Evolutionary conservation across 2,113 vertebrate species (phyloP).

Genomic region (Actenoides hombroni): DNA sequence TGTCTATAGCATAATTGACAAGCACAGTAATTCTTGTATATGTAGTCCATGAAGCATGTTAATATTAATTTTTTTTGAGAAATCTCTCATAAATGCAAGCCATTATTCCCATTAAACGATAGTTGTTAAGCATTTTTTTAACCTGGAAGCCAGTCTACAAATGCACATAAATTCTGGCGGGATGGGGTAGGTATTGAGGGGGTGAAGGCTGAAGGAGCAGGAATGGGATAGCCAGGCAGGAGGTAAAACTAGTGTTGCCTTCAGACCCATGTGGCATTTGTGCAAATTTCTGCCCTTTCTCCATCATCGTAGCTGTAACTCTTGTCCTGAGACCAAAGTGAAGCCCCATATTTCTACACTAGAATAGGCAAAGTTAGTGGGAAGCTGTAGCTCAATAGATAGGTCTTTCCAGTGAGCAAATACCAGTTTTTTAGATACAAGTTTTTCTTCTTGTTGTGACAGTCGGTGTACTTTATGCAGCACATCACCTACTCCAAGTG

Average conservation of each 20-base stretch:
- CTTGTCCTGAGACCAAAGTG: not conserved
- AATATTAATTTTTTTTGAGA: not conserved
- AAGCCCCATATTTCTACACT: not conserved
- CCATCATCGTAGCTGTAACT: not conserved
- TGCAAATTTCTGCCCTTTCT: not conserved
- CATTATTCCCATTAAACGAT: not conserved
- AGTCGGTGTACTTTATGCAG: not conserved
- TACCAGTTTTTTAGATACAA: not conserved
- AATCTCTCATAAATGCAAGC: not conserved
- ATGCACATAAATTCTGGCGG: not conserved
- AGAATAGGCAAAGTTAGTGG: not conserved
- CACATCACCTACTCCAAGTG: not conserved
- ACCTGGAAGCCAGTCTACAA: not conserved
- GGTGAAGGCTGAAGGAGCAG: not conserved
- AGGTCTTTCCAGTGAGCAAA: not conserved
- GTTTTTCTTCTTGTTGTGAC: not conserved
- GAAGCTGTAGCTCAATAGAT: not conserved
- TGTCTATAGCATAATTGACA: not conserved
- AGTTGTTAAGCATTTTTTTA: not conserved
- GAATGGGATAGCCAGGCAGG: not conserved
- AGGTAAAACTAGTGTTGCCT: not conserved
- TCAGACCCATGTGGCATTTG: not conserved
- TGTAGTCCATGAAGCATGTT: not conserved
- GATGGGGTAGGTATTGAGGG: not conserved
- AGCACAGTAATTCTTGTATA: not conserved